Evolutionary conservation across 2,113 vertebrate species (phyloP).

Genomic region (Oriolus oriolus): DNA sequence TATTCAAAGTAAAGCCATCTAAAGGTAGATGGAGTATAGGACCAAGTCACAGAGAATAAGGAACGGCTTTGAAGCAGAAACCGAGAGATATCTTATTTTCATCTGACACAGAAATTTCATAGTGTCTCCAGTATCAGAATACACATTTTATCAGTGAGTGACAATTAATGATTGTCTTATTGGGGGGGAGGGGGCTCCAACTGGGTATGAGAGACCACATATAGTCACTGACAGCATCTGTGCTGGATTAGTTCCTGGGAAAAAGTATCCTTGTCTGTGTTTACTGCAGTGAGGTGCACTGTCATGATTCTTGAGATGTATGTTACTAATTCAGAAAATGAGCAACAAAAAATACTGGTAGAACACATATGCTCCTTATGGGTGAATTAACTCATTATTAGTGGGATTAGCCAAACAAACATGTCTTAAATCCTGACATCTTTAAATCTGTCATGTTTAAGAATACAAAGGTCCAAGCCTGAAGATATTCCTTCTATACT

Average conservation of each 20-base stretch:
- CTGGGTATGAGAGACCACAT: neutral
- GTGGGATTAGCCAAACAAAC: neutral
- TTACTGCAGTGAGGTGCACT: neutral
- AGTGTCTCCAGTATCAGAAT: neutral
- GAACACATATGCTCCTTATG: neutral
- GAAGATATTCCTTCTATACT: neutral
- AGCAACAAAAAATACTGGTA: neutral
- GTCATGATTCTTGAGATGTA: neutral
- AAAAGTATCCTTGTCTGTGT: neutral
- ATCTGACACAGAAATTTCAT: neutral
- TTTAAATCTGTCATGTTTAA: neutral
- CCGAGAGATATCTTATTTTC: neutral
- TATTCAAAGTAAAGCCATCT: neutral
- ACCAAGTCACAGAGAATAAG: neutral
- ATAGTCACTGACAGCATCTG: neutral
- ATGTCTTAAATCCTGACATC: neutral
- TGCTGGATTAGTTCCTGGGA: neutral
- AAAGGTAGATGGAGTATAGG: neutral
- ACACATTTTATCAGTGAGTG: neutral
- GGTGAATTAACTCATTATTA: neutral
- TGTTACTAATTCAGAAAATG: neutral
- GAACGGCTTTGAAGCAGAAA: neutral
- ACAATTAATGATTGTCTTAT: neutral
- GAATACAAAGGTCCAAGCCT: neutral
- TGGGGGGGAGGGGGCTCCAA: neutral